Evolutionary conservation across 2,113 vertebrate species (phyloP).

Genomic region (Eclectus roratus): DNA sequence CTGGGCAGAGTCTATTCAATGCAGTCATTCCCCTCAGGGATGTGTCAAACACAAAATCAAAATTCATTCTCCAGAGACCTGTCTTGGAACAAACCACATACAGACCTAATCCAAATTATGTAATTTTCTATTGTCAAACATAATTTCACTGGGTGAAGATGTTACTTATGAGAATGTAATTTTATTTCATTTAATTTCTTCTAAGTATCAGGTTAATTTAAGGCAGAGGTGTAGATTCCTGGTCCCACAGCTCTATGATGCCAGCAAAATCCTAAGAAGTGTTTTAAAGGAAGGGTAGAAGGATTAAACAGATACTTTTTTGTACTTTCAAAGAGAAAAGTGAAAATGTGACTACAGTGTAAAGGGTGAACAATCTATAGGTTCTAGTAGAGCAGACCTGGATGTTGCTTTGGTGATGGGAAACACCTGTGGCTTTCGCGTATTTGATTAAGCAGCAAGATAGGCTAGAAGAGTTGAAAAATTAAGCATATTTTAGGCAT

Average conservation of each 20-base stretch:
- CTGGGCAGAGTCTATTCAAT: neutral
- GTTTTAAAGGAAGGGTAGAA: neutral
- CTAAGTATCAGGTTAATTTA: neutral
- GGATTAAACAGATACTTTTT: neutral
- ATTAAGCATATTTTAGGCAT: accelerated
- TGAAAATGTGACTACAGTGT: neutral
- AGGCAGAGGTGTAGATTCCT: neutral
- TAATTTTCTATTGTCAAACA: neutral
- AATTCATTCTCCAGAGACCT: neutral
- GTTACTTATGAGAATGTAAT: neutral
- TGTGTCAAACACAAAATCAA: neutral
- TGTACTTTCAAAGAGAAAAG: neutral
- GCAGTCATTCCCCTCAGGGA: neutral
- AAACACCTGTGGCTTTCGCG: neutral
- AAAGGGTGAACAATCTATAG: neutral
- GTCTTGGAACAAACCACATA: neutral
- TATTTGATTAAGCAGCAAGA: neutral
- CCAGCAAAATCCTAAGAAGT: neutral
- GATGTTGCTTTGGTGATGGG: neutral
- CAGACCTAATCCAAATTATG: neutral
- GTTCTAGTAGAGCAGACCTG: neutral
- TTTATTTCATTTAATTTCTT: neutral
- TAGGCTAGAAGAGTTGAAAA: neutral
- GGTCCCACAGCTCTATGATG: neutral
- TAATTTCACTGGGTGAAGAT: neutral